These are phyloP conservation scores for Empis stercorea DNA, from an alignment of 2,888 invertebrate species.

Conservation along the genomic window DNA sequence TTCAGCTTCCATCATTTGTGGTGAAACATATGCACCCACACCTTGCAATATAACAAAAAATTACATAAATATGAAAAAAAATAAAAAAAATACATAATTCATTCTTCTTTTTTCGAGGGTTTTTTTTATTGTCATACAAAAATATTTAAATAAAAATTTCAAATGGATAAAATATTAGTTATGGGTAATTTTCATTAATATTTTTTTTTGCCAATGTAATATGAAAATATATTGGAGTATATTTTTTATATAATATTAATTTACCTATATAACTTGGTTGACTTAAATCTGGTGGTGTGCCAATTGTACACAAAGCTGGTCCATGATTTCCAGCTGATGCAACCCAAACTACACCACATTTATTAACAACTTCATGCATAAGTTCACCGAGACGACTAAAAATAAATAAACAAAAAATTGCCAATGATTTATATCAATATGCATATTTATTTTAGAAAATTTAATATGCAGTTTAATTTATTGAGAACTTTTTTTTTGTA, in stretches of 20 bases:
- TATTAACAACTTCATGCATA: conserved; percentile 77
- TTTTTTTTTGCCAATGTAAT: too few relatives aligned
- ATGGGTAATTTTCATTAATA: background rate
- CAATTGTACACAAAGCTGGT: conserved; percentile 67
- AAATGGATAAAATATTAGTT: too few relatives aligned
- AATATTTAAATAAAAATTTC: too few relatives aligned
- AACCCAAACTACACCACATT: conserved; percentile 85
- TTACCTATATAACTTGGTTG: conserved; percentile 71
- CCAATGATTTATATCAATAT: too few relatives aligned
- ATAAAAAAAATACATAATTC: background rate
- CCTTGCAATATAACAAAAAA: too few relatives aligned
- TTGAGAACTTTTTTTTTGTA: too few relatives aligned
- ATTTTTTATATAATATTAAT: conserved; percentile 7
- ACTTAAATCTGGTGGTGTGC: conserved; percentile 74
- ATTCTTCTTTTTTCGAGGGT: background rate
- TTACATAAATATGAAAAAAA: too few relatives aligned
- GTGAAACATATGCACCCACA: conserved; percentile 93
- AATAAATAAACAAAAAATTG: too few relatives aligned
- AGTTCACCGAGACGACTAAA: conserved; percentile 70
- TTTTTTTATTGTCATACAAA: too few relatives aligned
- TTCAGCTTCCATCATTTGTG: conserved; percentile 94
- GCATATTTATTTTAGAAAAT: too few relatives aligned
- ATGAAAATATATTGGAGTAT: too few relatives aligned
- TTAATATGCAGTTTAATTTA: too few relatives aligned
- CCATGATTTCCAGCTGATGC: conserved; percentile 86